These are phyloP conservation scores for Holotrichia oblita DNA, from an alignment of 1,140 invertebrate genomes.

Conservation along the genomic window DNA sequence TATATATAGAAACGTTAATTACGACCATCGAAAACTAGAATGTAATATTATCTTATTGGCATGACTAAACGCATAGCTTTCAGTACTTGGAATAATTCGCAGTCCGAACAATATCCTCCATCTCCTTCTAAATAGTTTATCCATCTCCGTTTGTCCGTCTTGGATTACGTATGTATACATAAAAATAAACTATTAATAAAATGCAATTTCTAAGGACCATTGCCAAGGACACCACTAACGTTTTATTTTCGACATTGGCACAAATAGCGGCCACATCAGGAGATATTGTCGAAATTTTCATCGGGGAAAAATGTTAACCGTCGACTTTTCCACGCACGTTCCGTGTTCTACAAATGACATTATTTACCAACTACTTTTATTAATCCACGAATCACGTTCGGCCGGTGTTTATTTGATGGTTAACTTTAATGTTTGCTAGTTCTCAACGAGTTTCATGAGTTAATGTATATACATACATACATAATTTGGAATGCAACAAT, in stretches of 20 bases:
- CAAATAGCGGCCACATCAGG: constrained; percentile 8
- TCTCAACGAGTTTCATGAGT: too few relatives aligned
- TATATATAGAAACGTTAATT: too few relatives aligned
- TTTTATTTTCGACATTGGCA: constrained; percentile 21
- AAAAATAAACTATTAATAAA: constrained; percentile 37
- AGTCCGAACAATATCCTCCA: not conserved
- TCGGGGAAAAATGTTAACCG: not conserved
- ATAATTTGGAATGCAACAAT: too few relatives aligned
- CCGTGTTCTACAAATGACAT: not conserved
- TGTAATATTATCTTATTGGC: not conserved
- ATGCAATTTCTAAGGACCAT: constrained; percentile 35
- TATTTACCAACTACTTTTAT: not conserved
- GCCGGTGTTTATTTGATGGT: not conserved
- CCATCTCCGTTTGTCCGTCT: not conserved
- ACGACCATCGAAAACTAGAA: too few relatives aligned
- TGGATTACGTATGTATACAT: constrained; percentile 10
- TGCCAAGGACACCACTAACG: constrained; percentile 26
- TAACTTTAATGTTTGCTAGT: not conserved
- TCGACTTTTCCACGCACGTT: not conserved
- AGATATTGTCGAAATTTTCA: constrained; percentile 24
- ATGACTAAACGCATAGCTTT: not conserved
- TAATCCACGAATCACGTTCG: not conserved
- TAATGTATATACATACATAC: too few relatives aligned
- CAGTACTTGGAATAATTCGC: not conserved
- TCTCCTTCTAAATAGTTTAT: not conserved